These are phyloP conservation scores for Drosophila siamana DNA, from an alignment of 2,888 invertebrate species.

Conservation along the genomic window DNA sequence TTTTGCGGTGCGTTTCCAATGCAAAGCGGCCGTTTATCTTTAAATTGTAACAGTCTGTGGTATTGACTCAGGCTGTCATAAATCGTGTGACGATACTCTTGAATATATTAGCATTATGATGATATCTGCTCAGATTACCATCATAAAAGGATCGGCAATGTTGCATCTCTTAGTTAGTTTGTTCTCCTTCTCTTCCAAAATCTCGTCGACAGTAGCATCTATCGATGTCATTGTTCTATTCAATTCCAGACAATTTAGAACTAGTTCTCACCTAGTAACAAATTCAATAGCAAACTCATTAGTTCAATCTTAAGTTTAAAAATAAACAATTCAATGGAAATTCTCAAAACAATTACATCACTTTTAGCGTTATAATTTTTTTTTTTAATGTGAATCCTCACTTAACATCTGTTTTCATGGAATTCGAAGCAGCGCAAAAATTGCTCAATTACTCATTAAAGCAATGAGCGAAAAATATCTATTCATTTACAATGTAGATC, in stretches of 20 bases:
- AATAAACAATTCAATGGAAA: slow-evolving; percentile 9
- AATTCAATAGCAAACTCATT: slow-evolving; percentile 33
- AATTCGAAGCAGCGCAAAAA: slow-evolving; percentile 20
- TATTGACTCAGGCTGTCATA: slow-evolving; percentile 59
- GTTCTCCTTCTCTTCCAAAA: background rate
- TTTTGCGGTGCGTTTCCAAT: slow-evolving; percentile 76
- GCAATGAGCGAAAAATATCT: slow-evolving; percentile 66
- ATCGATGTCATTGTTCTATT: slow-evolving; percentile 49
- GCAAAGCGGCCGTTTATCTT: slow-evolving; percentile 78
- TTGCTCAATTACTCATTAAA: slow-evolving; percentile 41
- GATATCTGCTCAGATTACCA: slow-evolving; percentile 65
- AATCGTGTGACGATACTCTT: slow-evolving; percentile 57
- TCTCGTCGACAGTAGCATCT: slow-evolving; percentile 63
- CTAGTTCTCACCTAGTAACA: slow-evolving; percentile 48
- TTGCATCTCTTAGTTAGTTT: slow-evolving; percentile 10
- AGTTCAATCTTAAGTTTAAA: slow-evolving; percentile 2
- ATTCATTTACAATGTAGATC: slow-evolving; percentile 62
- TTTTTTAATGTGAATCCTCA: slow-evolving; percentile 33
- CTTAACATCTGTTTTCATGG: slow-evolving; percentile 51
- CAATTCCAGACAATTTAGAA: slow-evolving; percentile 47
- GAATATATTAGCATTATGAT: slow-evolving; percentile 48
- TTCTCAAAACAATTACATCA: slow-evolving; percentile 29
- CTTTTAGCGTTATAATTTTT: slow-evolving; percentile 33
- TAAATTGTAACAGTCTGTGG: slow-evolving; percentile 76
- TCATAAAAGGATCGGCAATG: slow-evolving; percentile 61